Base-by-base conservation (phyloP, 2,888 invertebrate genomes). In the Eulithis prunata region DNA sequence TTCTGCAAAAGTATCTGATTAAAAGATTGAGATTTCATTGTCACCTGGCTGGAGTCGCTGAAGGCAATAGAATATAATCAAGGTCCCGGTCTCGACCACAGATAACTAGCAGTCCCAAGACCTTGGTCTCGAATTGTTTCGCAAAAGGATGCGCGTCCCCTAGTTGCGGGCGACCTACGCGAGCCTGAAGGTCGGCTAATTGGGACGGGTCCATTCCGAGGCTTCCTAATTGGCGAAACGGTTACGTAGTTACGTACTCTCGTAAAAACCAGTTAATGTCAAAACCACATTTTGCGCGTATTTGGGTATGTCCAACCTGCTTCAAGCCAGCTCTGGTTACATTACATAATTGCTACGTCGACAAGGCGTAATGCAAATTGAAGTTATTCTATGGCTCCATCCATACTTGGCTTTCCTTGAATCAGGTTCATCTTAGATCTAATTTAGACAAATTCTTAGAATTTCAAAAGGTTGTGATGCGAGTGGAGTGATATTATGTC, bases 91-190 rank as follows among this genome's bases (percentile, higher is more conserved):
- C 49, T 43, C 8, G 11, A 13, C 14, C 38, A 10, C 32, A 54
- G 41, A 32, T 38, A 46, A 47, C 14, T 28, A 61, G 32, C 57
- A 51, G 64, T 38, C 12, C 41, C 46, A 63, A 61, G 78, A 57
- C 81, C 83, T 81, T 76, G 82, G 63, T 74, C 73, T 68, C 72
- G 73, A 77, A 75, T 79, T 73, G 78, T 75, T 77, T 72, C 70
- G 74, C 64, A 68, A 74, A 71, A 78, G 78, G 76, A 71, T 71
- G 72, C 68, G 43, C 64, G 55, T 66, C 70, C 69, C 67, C 68
- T 71, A 71, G 62, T 59, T 41, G 51, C 59, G 41, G 13, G 56
- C 54, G 67, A 60, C 60, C 63, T 56, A 32, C 67, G 56, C 51
- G 62, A 62, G 55, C 56, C 59, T 52, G 59, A 63, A 56, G 66